These are phyloP conservation scores for Liolophura sinensis DNA, from an alignment of 1,140 invertebrate genomes.

Conservation along the genomic window DNA sequence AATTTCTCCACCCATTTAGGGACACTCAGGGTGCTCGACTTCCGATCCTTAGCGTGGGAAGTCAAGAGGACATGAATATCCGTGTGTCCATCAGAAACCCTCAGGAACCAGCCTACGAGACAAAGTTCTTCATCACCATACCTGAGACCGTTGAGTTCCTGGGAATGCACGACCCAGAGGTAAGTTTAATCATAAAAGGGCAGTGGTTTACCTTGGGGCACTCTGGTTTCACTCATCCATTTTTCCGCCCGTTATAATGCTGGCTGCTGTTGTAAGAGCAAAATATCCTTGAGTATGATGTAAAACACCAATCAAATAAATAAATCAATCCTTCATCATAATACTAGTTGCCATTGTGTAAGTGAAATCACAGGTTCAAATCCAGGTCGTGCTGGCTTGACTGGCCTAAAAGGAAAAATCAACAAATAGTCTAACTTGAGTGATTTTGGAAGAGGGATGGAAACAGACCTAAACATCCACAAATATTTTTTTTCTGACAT, in stretches of 20 bases:
- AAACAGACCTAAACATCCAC: too few relatives aligned
- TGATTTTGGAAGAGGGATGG: too few relatives aligned
- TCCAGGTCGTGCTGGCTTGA: too few relatives aligned
- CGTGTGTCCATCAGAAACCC: constrained; percentile 76
- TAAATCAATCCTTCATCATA: too few relatives aligned
- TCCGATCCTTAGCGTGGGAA: constrained; percentile 69
- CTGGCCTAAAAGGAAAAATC: too few relatives aligned
- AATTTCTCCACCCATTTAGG: too few relatives aligned
- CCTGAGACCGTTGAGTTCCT: constrained; percentile 80
- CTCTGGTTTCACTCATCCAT: constrained; percentile 10
- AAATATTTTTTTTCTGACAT: too few relatives aligned
- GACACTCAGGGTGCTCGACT: constrained; percentile 3
- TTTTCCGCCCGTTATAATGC: neutral
- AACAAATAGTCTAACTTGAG: too few relatives aligned
- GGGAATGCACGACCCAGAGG: constrained; percentile 52
- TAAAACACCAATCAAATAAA: too few relatives aligned
- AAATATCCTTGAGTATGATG: too few relatives aligned
- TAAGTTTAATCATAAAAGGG: constrained; percentile 4
- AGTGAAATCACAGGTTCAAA: too few relatives aligned
- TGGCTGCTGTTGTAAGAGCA: neutral
- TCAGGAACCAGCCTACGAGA: constrained; percentile 89
- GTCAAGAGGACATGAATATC: constrained; percentile 76
- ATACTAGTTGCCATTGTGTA: too few relatives aligned
- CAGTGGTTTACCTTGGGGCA: neutral
- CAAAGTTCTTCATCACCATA: constrained; percentile 74